These are phyloP conservation scores for Samia ricini DNA, from an alignment of 1,140 invertebrate species.

Conservation along the genomic window DNA sequence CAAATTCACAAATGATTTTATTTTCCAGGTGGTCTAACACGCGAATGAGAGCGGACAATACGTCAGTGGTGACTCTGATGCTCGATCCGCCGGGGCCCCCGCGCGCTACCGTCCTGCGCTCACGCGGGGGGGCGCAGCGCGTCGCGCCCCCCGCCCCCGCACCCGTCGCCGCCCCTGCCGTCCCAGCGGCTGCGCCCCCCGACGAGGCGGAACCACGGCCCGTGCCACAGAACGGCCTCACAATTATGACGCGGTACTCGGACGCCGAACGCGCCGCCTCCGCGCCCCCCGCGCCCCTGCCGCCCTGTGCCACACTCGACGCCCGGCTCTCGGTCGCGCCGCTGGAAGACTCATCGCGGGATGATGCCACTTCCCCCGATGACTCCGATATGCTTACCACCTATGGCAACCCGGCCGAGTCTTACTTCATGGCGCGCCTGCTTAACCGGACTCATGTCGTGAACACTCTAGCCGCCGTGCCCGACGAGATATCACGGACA, in stretches of 20 bases:
- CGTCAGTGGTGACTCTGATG: slow-evolving; percentile 95
- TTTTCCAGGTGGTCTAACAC: slow-evolving; percentile 83
- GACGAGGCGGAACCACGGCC: slow-evolving; percentile 27
- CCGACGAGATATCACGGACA: slow-evolving; percentile 52
- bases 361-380: slow-evolving; percentile 15
- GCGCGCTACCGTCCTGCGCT: slow-evolving; percentile 80
- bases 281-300: slow-evolving; percentile 30
- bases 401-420: slow-evolving; percentile 73
- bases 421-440: slow-evolving; percentile 69
- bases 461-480: slow-evolving; percentile 62
- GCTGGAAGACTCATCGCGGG: slow-evolving; percentile 29
- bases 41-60: slow-evolving; percentile 95
- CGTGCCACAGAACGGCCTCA: slow-evolving; percentile 61
- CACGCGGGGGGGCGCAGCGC: slow-evolving; percentile 44
- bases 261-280: slow-evolving; percentile 41
- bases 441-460: slow-evolving; percentile 58
- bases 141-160: slow-evolving; percentile 23
- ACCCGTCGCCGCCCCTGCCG: slow-evolving; percentile 20
- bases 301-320: slow-evolving; percentile 56
- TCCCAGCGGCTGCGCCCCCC: slow-evolving; percentile 22
- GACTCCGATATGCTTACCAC: slow-evolving; percentile 52
- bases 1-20: not conserved
- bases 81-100: slow-evolving; percentile 94
- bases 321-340: slow-evolving; percentile 43
- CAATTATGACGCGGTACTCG: slow-evolving; percentile 68